A percentile compares a stretch with the other conserved stretches of the same genome.
Evolutionary conservation across 2,797 vertebrate species (phyloP).

Genomic region (Eremophila alpestris): DNA sequence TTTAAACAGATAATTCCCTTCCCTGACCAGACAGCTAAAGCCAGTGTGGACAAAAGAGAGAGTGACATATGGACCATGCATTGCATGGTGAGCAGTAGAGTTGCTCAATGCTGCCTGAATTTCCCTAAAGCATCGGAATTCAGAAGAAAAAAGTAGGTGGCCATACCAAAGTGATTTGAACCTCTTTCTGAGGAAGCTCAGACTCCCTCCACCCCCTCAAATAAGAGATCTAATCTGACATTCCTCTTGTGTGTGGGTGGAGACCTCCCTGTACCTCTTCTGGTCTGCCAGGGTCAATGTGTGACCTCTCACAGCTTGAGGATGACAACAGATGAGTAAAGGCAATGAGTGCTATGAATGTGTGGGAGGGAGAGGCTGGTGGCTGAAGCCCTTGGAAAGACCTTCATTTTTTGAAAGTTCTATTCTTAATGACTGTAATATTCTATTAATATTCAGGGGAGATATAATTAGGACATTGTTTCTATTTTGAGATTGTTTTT

Average conservation of each 20-base stretch:
- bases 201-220: neutral
- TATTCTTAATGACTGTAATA: slow-evolving; percentile 3
- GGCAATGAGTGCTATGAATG: neutral
- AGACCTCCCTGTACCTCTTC: neutral
- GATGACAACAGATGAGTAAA: neutral
- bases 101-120: neutral
- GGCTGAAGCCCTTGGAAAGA: neutral
- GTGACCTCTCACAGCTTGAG: neutral
- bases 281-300: neutral
- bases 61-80: accelerated
- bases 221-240: neutral
- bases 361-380: neutral
- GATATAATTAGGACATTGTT: slow-evolving; percentile 33
- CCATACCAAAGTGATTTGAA: neutral
- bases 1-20: neutral
- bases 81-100: neutral
- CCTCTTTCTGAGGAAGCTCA: neutral
- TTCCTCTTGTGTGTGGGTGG: neutral
- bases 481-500: slow-evolving; percentile 45
- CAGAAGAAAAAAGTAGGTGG: neutral
- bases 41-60: neutral
- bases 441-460: slow-evolving; percentile 16
- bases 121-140: neutral
- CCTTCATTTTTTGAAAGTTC: neutral
- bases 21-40: neutral